These are phyloP conservation scores for Tachina lurida DNA, from an alignment of 2,888 invertebrate genomes.

Conservation along the genomic window DNA sequence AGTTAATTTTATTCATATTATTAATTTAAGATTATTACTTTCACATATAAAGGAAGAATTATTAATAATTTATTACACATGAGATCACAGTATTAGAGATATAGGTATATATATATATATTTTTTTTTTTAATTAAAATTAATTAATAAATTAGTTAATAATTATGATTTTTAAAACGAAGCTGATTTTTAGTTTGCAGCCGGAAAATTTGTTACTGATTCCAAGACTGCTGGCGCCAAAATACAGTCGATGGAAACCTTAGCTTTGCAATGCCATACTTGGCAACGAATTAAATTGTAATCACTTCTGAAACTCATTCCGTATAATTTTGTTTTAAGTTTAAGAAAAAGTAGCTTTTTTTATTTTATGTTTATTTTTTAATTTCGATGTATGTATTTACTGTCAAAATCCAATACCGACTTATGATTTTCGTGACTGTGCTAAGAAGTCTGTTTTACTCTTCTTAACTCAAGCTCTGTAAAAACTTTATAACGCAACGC, in stretches of 20 bases:
- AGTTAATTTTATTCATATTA: slow-evolving; percentile 53
- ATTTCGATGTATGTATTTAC: no score
- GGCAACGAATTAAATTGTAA: background rate
- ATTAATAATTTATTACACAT: slow-evolving; percentile 82
- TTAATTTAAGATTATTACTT: slow-evolving; percentile 48
- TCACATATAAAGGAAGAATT: slow-evolving; percentile 67
- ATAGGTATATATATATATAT: slow-evolving; percentile 77
- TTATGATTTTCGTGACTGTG: no score
- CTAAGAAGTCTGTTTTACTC: no score
- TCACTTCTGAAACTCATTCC: no score
- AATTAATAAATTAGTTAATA: slow-evolving; percentile 71
- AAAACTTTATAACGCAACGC: no score
- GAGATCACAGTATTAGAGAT: slow-evolving; percentile 84
- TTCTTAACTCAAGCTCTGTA: no score
- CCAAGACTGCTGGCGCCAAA: background rate
- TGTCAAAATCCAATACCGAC: no score
- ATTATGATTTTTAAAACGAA: slow-evolving; percentile 57
- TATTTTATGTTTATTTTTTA: no score
- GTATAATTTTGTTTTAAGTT: no score
- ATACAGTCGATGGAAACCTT: background rate
- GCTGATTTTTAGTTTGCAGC: slow-evolving; percentile 47
- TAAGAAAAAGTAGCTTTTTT: no score
- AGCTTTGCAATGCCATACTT: background rate
- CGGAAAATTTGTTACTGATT: background rate
- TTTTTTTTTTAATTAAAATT: slow-evolving; percentile 68